Conservation (phyloP, 2,797 vertebrate genomes). For the Emydoidea blandingii region DNA sequence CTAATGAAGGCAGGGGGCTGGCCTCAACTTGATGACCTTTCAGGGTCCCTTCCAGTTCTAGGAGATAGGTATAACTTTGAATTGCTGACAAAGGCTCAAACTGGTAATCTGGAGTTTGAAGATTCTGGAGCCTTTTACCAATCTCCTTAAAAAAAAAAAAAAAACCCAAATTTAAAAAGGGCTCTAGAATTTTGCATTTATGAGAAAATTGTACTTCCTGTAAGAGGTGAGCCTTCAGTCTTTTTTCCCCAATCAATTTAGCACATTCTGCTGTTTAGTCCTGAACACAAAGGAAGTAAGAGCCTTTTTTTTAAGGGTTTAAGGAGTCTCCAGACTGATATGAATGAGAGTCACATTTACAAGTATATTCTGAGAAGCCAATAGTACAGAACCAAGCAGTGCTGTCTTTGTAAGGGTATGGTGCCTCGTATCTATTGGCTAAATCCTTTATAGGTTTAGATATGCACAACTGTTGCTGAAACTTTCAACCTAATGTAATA, state of each 20-base stretch:
- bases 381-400: not conserved
- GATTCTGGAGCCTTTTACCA: not conserved
- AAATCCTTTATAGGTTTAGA: not conserved
- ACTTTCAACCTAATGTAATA: not conserved
- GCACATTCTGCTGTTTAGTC: not conserved
- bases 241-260: not conserved
- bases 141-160: not conserved
- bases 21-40: too few species aligned
- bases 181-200: not conserved
- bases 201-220: not conserved
- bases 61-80: not conserved
- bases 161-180: not conserved
- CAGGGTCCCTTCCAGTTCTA: too few species aligned
- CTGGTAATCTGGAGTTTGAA: not conserved
- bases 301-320: not conserved
- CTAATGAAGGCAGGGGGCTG: too few species aligned
- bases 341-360: not conserved
- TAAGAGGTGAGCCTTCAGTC: conserved; percentile 10
- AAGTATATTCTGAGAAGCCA: not conserved
- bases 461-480: conserved; percentile 3
- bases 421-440: not conserved
- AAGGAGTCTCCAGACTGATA: not conserved
- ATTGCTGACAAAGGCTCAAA: not conserved
- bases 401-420: not conserved
- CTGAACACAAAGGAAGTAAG: not conserved